These are phyloP conservation scores for Mayetiola destructor DNA, from an alignment of 2,888 invertebrate species.

Conservation along the genomic window DNA sequence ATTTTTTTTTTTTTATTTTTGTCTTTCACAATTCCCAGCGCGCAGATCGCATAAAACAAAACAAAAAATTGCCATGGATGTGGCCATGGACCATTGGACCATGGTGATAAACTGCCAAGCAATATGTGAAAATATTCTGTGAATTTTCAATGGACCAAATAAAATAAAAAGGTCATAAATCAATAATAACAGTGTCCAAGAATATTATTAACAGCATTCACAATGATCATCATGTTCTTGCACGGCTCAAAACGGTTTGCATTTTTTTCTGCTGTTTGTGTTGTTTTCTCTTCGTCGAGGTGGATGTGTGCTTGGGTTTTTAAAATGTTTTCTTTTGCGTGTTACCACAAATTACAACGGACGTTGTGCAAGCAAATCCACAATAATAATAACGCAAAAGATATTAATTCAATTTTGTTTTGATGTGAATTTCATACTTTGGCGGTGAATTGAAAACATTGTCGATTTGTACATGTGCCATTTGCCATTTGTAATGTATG, in stretches of 20 bases:
- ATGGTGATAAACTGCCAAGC: not conserved
- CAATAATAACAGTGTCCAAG: conserved; percentile 9
- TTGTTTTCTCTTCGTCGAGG: too few relatives aligned
- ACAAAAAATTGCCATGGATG: not conserved
- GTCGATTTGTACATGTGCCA: not conserved
- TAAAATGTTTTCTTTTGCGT: not conserved
- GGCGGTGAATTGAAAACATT: not conserved
- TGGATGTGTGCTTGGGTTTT: not conserved
- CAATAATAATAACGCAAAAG: not conserved
- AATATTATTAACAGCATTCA: conserved; percentile 8
- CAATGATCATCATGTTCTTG: not conserved
- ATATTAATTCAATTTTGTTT: conserved; percentile 10
- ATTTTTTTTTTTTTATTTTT: too few relatives aligned
- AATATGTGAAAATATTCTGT: too few relatives aligned
- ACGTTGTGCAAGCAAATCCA: not conserved
- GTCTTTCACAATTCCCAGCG: too few relatives aligned
- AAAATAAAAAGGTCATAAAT: conserved; percentile 13
- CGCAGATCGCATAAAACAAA: not conserved
- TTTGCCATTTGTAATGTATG: too few relatives aligned
- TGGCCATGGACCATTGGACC: too few relatives aligned
- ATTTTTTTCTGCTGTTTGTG: too few relatives aligned
- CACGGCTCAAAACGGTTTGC: too few relatives aligned
- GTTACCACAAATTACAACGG: conserved; percentile 7
- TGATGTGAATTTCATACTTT: conserved; percentile 9
- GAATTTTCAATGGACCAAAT: too few relatives aligned